Conservation (phyloP, 2,113 vertebrate species). For the Datnioides undecimradiatus region DNA sequence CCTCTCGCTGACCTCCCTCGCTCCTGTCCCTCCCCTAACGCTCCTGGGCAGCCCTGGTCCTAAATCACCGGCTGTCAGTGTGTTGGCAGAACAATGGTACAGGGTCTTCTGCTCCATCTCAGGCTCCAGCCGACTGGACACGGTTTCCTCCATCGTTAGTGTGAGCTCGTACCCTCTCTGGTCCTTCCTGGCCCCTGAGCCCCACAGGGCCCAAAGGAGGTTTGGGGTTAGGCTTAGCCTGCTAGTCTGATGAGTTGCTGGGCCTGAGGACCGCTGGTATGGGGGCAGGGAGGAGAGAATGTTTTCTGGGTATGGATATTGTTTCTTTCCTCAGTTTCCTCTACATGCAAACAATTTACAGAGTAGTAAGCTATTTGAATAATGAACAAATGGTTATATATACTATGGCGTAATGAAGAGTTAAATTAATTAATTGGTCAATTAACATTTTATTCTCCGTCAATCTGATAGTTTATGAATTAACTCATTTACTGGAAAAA, state of each 20-base stretch:
- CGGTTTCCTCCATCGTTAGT: slow-evolving; percentile 83
- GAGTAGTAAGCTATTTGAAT: background rate
- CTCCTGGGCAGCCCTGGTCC: slow-evolving; percentile 81
- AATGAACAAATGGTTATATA: background rate
- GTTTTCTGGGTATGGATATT: slow-evolving; percentile 24
- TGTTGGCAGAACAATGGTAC: slow-evolving; percentile 86
- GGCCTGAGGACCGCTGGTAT: slow-evolving; percentile 31
- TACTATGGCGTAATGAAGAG: background rate
- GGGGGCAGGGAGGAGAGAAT: slow-evolving; percentile 29
- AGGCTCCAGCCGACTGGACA: slow-evolving; percentile 80
- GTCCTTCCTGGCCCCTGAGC: slow-evolving; percentile 74
- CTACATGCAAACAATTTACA: background rate
- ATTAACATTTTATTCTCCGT: background rate
- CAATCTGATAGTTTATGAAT: background rate
- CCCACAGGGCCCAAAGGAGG: slow-evolving; percentile 62
- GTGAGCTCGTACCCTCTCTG: slow-evolving; percentile 73
- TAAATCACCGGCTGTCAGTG: slow-evolving; percentile 87
- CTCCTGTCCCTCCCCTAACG: slow-evolving; percentile 75
- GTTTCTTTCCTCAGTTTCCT: background rate
- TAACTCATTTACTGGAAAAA: background rate
- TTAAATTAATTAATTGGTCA: background rate
- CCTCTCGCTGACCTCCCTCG: slow-evolving; percentile 80
- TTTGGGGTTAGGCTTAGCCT: slow-evolving; percentile 58
- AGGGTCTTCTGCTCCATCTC: slow-evolving; percentile 74
- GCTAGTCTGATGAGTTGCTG: slow-evolving; percentile 54